Evolutionary conservation across 2,113 vertebrate genomes (phyloP).

Genomic region (Spermophilus dauricus): DNA sequence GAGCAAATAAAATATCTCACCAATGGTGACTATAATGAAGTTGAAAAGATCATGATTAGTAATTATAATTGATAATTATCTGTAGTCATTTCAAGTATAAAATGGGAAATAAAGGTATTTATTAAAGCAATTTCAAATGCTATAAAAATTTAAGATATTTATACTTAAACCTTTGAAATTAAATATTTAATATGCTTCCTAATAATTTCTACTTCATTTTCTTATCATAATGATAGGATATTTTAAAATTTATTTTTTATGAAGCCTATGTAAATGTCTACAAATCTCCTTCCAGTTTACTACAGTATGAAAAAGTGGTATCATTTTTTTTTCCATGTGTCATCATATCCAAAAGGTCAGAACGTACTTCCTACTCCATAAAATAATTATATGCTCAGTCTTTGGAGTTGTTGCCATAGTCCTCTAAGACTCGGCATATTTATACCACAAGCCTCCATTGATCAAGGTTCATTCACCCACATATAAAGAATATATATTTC

Average conservation of each 20-base stretch:
- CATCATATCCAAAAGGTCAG: background rate
- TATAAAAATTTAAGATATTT: background rate
- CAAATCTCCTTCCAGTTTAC: background rate
- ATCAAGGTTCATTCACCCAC: background rate
- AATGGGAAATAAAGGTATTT: background rate
- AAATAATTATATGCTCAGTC: background rate
- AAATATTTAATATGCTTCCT: background rate
- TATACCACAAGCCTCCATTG: background rate
- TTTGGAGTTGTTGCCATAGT: background rate
- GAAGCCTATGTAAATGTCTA: background rate
- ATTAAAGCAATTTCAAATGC: background rate
- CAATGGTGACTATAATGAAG: background rate
- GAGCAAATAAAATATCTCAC: background rate
- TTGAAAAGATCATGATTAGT: background rate
- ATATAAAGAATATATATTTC: background rate
- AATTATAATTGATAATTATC: background rate
- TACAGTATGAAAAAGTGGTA: background rate
- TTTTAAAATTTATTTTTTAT: background rate
- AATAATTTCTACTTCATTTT: background rate
- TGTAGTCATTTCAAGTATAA: background rate
- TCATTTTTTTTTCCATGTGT: background rate
- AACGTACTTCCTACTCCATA: background rate
- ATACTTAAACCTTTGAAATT: background rate
- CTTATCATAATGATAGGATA: background rate
- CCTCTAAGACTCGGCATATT: background rate